These are phyloP conservation scores for Listrodromus nycthemerus DNA, from an alignment of 2,888 invertebrate species.

Conservation along the genomic window DNA sequence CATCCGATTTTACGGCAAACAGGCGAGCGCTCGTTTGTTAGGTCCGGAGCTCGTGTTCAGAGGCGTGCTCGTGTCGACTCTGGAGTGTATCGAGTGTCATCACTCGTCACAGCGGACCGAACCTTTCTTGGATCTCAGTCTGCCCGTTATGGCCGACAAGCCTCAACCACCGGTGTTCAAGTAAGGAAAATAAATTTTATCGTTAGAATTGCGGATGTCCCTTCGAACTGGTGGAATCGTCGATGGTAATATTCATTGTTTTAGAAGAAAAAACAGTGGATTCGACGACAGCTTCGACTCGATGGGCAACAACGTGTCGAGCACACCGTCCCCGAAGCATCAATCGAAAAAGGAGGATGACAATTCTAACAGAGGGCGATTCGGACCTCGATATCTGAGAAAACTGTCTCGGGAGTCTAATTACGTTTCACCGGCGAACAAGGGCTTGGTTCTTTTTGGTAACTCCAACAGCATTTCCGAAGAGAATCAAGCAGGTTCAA, in stretches of 20 bases:
- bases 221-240: not conserved
- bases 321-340: constrained; percentile 86
- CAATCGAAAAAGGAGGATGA: constrained; percentile 89
- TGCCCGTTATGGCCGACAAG: constrained; percentile 93
- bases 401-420: constrained; percentile 51
- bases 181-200: constrained; percentile 68
- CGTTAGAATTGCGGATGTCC: not conserved
- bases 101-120: constrained; percentile 95
- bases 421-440: constrained; percentile 20
- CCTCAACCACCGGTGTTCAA: constrained; percentile 89
- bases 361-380: constrained; percentile 86
- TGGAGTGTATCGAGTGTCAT: constrained; percentile 95
- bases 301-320: constrained; percentile 72
- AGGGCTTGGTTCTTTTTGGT: not conserved
- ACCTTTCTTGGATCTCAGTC: constrained; percentile 96
- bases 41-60: constrained; percentile 97
- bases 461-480: constrained; percentile 71
- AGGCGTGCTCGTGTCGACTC: constrained; percentile 95
- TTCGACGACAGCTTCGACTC: constrained; percentile 76
- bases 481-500: constrained; percentile 75
- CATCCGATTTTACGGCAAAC: constrained; percentile 93
- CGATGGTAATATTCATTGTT: constrained; percentile 39
- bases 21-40: constrained; percentile 91
- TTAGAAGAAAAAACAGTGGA: constrained; percentile 74
- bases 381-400: constrained; percentile 68